Base-by-base conservation (phyloP, 2,888 invertebrate genomes). In the Thymelicus acteon region DNA sequence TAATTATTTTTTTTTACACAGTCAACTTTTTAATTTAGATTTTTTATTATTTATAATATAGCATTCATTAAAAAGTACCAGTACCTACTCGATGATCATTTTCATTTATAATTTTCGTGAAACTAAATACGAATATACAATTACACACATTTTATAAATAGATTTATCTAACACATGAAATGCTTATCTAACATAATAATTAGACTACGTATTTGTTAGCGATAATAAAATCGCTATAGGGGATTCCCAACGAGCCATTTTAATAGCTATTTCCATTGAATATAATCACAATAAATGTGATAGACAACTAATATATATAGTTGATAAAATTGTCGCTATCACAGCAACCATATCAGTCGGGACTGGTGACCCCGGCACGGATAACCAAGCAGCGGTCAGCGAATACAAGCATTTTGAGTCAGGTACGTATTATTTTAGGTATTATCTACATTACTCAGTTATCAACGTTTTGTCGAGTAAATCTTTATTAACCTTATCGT, bases 301-400 rank as follows among this genome's bases (percentile, higher is more conserved):
- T 39, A 52, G 19, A 19, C 19, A 60, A 7, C 6, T 19, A 19
- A 7, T 8, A 52, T 52, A 15, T 52, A 52, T 15, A 19, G 7
- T 52, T 15, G 49, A 52, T 52, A 44, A 44, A 1, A 31, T 60
- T 66, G 48, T 70, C 65, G 57, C 67, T 63, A 49, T 75, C 76
- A 71, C 82, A 86, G 81, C 87, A 88, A 77, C 75, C 81, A 37
- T 93, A 91, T 89, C 93, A 92, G 78, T 93, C 93, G 12, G 85
- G 85, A 84, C 87, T 93, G 71, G 87, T 93, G 83, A 92, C 93
- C 80, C 93, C 93, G 6, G 72, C 86, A 2, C 83, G 93, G 79
- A 83, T 93, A 83, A 93, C 85, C 78, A 93, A 90, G 77, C 89
- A 90, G 58, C 80, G 93, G 58, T 85, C 89, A 1, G 78, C 79